These are phyloP conservation scores for Chaetura pelagica DNA, from an alignment of 2,113 vertebrate species.

Conservation along the genomic window DNA sequence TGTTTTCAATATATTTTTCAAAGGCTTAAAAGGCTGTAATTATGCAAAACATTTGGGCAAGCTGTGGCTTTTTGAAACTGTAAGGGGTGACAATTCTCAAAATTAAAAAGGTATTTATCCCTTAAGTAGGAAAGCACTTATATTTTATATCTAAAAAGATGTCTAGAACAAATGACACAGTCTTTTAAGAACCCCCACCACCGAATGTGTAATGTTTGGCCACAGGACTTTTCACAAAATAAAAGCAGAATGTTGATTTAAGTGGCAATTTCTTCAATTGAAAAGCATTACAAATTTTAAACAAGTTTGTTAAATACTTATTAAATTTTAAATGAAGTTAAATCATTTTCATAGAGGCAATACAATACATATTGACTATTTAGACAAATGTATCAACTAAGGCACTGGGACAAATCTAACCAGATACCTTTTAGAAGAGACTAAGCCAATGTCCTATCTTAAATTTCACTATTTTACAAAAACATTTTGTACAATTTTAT, in stretches of 20 bases:
- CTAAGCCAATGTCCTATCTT: neutral
- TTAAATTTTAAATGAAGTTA: neutral
- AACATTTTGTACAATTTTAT: neutral
- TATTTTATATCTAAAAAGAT: neutral
- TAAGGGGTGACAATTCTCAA: neutral
- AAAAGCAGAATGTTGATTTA: neutral
- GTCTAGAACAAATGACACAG: neutral
- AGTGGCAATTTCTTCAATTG: neutral
- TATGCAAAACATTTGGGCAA: neutral
- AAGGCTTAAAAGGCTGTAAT: neutral
- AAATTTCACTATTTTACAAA: neutral
- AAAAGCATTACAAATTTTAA: neutral
- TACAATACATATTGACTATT: neutral
- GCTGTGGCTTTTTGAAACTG: neutral
- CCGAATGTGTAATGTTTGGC: neutral
- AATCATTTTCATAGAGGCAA: neutral
- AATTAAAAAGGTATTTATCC: neutral
- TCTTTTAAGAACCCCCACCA: neutral
- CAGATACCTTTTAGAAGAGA: neutral
- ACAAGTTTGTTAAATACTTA: neutral
- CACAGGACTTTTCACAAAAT: neutral
- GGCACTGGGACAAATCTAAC: neutral
- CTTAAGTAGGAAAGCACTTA: neutral
- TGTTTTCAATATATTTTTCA: neutral
- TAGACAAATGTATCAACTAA: neutral